These are phyloP conservation scores for Aleiodes testaceus DNA, from an alignment of 2,888 invertebrate genomes.

Conservation along the genomic window DNA sequence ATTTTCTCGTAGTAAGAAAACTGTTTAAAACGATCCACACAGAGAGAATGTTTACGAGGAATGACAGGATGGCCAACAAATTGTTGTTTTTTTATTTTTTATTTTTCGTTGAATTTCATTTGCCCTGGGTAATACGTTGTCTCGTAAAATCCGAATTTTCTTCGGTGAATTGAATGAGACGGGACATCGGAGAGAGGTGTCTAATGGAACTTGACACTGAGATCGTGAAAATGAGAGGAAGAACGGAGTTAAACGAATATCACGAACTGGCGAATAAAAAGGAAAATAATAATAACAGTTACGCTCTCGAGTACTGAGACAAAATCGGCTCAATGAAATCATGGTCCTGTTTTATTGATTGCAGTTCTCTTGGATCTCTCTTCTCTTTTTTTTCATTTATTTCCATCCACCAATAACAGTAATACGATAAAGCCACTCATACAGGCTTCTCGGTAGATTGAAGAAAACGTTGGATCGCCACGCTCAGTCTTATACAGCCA, in stretches of 20 bases:
- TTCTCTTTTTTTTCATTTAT: conserved; percentile 22
- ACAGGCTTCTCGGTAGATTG: conserved; percentile 33
- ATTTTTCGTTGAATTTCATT: conserved; percentile 6
- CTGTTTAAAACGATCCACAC: conserved; percentile 43
- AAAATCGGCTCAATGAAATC: conserved; percentile 37
- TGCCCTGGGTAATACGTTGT: conserved; percentile 10
- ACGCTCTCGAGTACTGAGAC: conserved; percentile 11
- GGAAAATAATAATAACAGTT: conserved; percentile 8
- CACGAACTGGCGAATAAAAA: too few species aligned
- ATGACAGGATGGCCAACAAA: conserved; percentile 36
- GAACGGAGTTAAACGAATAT: neutral
- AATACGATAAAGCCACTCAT: conserved; percentile 43
- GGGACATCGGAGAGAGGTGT: neutral
- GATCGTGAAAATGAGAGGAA: neutral
- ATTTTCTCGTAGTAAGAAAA: conserved; percentile 42
- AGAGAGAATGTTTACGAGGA: conserved; percentile 43
- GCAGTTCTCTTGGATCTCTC: conserved; percentile 28
- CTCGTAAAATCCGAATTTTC: conserved; percentile 1
- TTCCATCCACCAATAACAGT: conserved; percentile 23
- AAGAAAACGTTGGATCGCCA: conserved; percentile 31
- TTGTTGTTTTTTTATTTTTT: neutral
- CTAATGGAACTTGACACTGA: conserved; percentile 22
- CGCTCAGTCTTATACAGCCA: conserved; percentile 28
- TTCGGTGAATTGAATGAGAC: conserved; percentile 1
- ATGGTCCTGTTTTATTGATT: conserved; percentile 33